Conservation (phyloP, 2,797 vertebrate species). For the Sebastes minor region DNA sequence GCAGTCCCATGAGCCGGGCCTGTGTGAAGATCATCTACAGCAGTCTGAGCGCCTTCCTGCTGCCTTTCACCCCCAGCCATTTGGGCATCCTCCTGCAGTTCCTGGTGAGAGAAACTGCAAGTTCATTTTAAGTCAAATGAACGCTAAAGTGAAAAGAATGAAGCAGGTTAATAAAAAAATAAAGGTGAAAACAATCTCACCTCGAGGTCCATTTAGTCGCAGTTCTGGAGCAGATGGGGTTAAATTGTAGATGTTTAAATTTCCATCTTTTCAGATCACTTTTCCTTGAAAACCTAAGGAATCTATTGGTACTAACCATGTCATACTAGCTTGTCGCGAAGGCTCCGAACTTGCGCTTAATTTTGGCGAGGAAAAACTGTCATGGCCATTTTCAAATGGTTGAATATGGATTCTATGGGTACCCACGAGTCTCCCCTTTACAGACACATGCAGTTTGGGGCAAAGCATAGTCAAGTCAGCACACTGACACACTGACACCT, state of each 20-base stretch:
- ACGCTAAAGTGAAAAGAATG: not conserved
- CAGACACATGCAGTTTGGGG: too few relatives aligned
- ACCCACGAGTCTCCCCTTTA: too few relatives aligned
- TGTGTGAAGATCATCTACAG: slow-evolving; percentile 85
- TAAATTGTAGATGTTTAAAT: not conserved
- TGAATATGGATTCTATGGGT: too few relatives aligned
- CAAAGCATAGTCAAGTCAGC: too few relatives aligned
- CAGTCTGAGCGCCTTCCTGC: slow-evolving; percentile 87
- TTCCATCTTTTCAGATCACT: not conserved
- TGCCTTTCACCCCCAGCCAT: slow-evolving; percentile 91
- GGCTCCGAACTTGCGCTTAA: too few relatives aligned
- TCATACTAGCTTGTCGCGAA: too few relatives aligned
- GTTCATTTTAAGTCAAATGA: not conserved
- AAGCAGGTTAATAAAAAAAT: not conserved
- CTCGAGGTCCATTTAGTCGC: not conserved
- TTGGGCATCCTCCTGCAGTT: slow-evolving; percentile 89
- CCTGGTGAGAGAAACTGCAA: slow-evolving; percentile 76
- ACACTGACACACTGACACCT: too few relatives aligned
- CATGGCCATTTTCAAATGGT: too few relatives aligned
- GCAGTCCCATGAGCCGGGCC: slow-evolving; percentile 50
- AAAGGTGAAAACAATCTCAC: not conserved
- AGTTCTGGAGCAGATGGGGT: not conserved
- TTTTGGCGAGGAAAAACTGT: too few relatives aligned
- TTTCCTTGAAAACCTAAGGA: too few relatives aligned
- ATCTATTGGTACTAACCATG: too few relatives aligned